Evolutionary conservation across 2,888 invertebrate species (phyloP), one percentile per base, ranked within the genome.

Genomic region (Ectemnius lituratus): DNA sequence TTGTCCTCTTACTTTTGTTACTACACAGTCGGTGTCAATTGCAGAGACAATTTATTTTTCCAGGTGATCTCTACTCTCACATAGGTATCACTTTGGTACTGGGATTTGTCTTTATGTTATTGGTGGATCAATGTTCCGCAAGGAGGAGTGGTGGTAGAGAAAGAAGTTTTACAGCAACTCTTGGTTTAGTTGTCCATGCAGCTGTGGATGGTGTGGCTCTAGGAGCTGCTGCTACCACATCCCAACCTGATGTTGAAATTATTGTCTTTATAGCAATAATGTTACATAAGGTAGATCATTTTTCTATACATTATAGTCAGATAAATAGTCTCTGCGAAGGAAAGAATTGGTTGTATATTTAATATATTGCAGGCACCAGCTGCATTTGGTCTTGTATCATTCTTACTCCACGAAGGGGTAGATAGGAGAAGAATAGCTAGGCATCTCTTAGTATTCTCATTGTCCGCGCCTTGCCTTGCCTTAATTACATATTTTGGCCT

Each of bases 201-300:
- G 99, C 99, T 94, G 99, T 99, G 70, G 99, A 99, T 92, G 99
- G 99, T 2, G 95, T 99, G 13, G 99, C 99, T 0, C 91, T 99
- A 16, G 99, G 99, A n/a, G 99, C 99, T 1, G 99, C 99, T 0
- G 98, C 99, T 0, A 97, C 98, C 0, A 98, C 99, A 0, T 96
- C 97, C 2, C 98, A 99, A 87, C 95, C 97, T 0, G 98, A 99
- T 87, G 97, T 99, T 0, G 99, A 99, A 91, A 94, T 99, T 87
- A 98, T 99, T 76, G 98, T 99, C 11, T 99, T 99, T 91, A 90
- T 99, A 45, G 99, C 99, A 3, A 99, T 99, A 81, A 99, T 99
- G 99, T 91, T 99, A 66, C 99, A 99, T 88, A 99, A 99, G 92
- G 95, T 94, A 87, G 0, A 6, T 1, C 62, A 60, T 20, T 61